Base-by-base conservation (phyloP, 1,140 invertebrate genomes). In the Drosophila parabipectinata region DNA sequence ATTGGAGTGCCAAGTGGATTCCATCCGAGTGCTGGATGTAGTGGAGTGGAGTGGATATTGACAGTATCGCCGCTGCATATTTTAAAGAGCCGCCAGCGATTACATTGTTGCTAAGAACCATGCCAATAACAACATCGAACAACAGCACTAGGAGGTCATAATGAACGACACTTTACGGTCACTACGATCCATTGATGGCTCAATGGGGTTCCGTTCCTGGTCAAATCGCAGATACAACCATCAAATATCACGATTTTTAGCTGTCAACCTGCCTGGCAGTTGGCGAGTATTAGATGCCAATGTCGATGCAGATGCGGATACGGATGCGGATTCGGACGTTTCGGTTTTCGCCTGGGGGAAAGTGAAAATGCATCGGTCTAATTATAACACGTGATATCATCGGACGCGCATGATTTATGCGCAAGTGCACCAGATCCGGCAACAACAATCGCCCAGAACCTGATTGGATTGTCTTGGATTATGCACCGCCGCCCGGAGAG, bases 191-290 rank as follows among this genome's bases (percentile, higher is more conserved):
- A 73, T 73, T 66, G 72, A 76, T 76, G 72, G 61, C 61, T 67
- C 72, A 67, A 71, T 71, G 67, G 67, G 67, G 67, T 69, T 69
- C 52, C 63, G 67, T 57, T 71, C 44, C 67, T 39, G 60, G 50
- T 56, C 28, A 56, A 58, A 58, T 64, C 62, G 56, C 56, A 79
- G 77, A 79, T 79, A 80, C 77, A 75, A 67, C 69, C 78, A 82
- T 87, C 78, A 85, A 88, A 82, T 82, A 88, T 87, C 82, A 87
- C 82, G 82, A 87, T 87, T 87, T 85, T 84, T 45, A 85, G 72
- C 77, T 83, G 72, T 84, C 80, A 76, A 18, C 15, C 41, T 15
- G 41, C 41, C 44, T 24, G 41, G 9, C 14, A 44, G 41, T 18
- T n/a, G 14, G 14, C n/a, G 14, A 5, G 14, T 18, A 44, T 44